Percentiles rank a stretch among this genome's conserved stretches.
These are phyloP conservation scores for Allobates femoralis DNA, from an alignment of 2,797 vertebrate genomes.

Conservation along the genomic window DNA sequence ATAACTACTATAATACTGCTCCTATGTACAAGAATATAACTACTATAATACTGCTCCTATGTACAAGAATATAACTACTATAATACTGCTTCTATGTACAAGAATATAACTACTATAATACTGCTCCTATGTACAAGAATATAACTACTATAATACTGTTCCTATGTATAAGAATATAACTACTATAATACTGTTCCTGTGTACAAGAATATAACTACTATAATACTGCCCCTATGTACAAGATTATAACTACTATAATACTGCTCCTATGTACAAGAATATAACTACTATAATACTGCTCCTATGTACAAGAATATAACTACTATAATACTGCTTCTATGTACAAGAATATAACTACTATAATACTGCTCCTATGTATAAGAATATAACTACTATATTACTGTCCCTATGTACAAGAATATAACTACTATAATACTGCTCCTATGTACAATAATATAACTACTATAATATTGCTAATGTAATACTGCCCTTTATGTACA, in stretches of 20 bases:
- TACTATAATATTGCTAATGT: too few relatives aligned
- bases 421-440: too few relatives aligned
- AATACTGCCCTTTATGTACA: too few relatives aligned
- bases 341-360: background rate
- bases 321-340: background rate
- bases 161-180: conserved; percentile 16
- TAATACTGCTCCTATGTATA: too few relatives aligned
- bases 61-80: conserved; percentile 10
- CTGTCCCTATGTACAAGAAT: too few relatives aligned
- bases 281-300: background rate
- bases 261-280: background rate
- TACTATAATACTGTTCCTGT: background rate
- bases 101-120: conserved; percentile 8
- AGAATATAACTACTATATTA: too few relatives aligned
- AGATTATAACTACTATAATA: conserved; percentile 11
- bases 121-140: background rate
- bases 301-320: background rate
- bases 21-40: background rate
- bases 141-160: conserved; percentile 8
- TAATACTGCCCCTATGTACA: background rate
- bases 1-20: background rate
- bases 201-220: conserved; percentile 19
- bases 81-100: background rate
- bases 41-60: background rate
- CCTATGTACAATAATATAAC: too few relatives aligned